A percentile compares a stretch with the other conserved stretches of the same genome.
Evolutionary conservation across 1,140 invertebrate genomes (phyloP).

Genomic region (Drosophila kepulauana): DNA sequence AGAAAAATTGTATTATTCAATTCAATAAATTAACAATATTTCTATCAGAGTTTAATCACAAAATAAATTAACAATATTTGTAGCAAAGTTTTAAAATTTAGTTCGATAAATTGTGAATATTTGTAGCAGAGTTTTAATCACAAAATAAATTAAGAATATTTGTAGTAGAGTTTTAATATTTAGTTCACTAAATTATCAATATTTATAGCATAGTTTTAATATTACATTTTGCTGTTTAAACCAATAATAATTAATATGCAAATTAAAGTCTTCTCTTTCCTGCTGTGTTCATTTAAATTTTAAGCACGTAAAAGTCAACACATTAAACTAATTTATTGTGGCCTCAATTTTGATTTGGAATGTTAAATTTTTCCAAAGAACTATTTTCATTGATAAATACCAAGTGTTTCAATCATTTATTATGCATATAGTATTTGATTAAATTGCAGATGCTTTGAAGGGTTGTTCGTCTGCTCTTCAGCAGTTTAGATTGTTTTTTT

Average conservation of each 20-base stretch:
- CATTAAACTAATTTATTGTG: slow-evolving; percentile 31
- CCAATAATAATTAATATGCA: background rate
- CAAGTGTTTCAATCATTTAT: background rate
- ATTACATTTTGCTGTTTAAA: too few species aligned
- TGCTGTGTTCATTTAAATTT: slow-evolving; percentile 6
- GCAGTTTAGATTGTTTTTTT: background rate
- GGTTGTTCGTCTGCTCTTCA: background rate
- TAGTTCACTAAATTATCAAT: too few species aligned
- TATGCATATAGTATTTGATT: background rate
- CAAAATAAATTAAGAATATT: too few species aligned
- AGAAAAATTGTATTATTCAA: too few species aligned
- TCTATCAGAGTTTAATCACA: too few species aligned
- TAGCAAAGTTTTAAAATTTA: too few species aligned
- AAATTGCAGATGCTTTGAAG: background rate
- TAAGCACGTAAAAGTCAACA: slow-evolving; percentile 34
- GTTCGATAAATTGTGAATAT: too few species aligned
- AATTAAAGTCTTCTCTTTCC: background rate
- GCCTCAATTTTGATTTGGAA: slow-evolving; percentile 39
- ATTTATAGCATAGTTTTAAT: too few species aligned
- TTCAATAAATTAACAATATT: too few species aligned
- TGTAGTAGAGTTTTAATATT: too few species aligned
- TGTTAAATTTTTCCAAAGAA: background rate
- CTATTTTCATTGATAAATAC: slow-evolving; percentile 9
- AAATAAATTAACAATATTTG: too few species aligned
- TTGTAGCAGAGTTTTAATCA: too few species aligned